Conservation (phyloP, 2,113 vertebrate genomes). For the Aldabrachelys gigantea region DNA sequence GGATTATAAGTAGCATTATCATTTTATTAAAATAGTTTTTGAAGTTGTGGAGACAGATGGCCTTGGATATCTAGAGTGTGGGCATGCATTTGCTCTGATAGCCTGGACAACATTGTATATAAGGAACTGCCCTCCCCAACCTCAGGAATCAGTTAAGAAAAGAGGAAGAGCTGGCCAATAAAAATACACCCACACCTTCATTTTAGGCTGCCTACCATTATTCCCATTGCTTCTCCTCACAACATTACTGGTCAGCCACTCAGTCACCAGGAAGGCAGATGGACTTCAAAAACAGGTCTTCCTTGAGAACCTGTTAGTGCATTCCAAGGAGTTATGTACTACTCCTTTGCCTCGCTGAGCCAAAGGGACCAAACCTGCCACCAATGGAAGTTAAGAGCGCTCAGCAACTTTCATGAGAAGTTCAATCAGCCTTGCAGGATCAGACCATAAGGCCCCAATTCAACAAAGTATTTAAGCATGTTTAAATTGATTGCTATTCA, state of each 20-base stretch:
- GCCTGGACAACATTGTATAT: background rate
- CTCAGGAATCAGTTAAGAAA: background rate
- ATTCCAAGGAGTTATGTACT: accelerated
- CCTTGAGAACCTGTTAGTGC: background rate
- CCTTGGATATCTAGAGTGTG: background rate
- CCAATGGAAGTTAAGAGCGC: background rate
- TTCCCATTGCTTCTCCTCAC: background rate
- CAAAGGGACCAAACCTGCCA: background rate
- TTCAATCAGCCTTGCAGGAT: background rate
- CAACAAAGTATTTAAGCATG: background rate
- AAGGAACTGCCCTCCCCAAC: background rate
- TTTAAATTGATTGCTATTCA: background rate
- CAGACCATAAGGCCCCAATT: background rate
- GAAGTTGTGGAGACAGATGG: background rate
- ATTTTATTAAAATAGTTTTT: background rate
- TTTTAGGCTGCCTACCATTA: background rate
- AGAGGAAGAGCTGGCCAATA: background rate
- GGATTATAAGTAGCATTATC: background rate
- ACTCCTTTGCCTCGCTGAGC: background rate
- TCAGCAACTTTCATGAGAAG: background rate
- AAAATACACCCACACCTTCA: background rate
- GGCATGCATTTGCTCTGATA: background rate
- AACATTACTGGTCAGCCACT: background rate
- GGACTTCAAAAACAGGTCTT: background rate
- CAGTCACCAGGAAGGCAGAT: background rate